Evolutionary conservation across 2,797 vertebrate genomes (phyloP).

Genomic region (Sebastiscus tertius): DNA sequence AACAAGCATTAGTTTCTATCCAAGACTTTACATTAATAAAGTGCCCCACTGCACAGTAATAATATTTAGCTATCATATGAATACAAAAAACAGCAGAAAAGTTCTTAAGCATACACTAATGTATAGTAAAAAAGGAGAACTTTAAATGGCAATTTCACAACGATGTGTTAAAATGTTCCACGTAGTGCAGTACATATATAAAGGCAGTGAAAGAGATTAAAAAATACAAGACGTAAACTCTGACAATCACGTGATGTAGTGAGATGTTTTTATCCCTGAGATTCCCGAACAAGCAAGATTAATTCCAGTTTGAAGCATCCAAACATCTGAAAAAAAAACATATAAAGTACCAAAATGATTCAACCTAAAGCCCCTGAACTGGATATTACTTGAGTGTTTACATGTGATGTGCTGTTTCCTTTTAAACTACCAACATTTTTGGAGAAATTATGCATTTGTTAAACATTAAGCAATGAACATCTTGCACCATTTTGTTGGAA

Average conservation of each 20-base stretch:
- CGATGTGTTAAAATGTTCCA: neutral
- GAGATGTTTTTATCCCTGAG: slow-evolving; percentile 30
- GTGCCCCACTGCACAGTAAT: neutral
- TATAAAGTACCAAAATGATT: neutral
- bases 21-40: neutral
- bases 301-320: neutral
- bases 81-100: neutral
- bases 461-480: neutral
- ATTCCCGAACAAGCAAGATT: neutral
- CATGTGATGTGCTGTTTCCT: neutral
- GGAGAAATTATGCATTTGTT: neutral
- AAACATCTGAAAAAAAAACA: neutral
- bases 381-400: neutral
- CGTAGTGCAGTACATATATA: neutral
- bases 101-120: neutral
- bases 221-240: neutral
- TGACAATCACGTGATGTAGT: neutral
- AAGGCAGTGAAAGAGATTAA: neutral
- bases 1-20: neutral
- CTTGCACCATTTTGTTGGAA: neutral
- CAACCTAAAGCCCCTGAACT: neutral
- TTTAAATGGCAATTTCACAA: neutral
- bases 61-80: neutral
- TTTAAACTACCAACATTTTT: neutral
- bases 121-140: neutral